phyloP scores from a whole-genome alignment of 2,113 vertebrate genomes.

The Sclerurus mexicanus region DNA sequence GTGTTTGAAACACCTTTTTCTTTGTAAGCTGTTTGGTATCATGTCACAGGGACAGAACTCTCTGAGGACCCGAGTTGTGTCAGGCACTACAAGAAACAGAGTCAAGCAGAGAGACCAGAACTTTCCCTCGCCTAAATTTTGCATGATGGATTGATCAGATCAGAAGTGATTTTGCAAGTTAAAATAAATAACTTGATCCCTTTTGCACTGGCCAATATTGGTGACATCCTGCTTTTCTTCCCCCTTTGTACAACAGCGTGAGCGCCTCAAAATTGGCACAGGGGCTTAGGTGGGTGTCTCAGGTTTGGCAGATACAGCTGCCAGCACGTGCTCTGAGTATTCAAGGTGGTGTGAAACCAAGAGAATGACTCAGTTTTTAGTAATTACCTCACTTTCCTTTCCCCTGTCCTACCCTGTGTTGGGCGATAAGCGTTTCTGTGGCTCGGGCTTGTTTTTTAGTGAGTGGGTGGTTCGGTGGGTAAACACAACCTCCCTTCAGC shows the following conservation, averaged over 20 bases:
- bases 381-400: neutral
- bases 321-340: neutral
- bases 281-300: neutral
- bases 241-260: accelerated
- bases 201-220: neutral
- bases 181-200: neutral
- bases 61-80: neutral
- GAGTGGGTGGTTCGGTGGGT: neutral
- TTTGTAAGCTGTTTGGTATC: neutral
- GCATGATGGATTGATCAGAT: neutral
- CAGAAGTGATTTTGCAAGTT: neutral
- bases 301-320: neutral
- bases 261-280: neutral
- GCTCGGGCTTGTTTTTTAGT: neutral
- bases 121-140: neutral
- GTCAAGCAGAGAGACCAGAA: neutral
- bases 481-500: neutral
- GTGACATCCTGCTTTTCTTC: neutral
- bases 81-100: neutral
- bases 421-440: neutral
- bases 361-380: neutral
- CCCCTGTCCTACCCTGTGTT: neutral
- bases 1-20: neutral
- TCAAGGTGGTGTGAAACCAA: neutral
- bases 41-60: neutral